phyloP scores from a whole-genome alignment of 2,888 invertebrate genomes.

The Helicoverpa assulta region DNA sequence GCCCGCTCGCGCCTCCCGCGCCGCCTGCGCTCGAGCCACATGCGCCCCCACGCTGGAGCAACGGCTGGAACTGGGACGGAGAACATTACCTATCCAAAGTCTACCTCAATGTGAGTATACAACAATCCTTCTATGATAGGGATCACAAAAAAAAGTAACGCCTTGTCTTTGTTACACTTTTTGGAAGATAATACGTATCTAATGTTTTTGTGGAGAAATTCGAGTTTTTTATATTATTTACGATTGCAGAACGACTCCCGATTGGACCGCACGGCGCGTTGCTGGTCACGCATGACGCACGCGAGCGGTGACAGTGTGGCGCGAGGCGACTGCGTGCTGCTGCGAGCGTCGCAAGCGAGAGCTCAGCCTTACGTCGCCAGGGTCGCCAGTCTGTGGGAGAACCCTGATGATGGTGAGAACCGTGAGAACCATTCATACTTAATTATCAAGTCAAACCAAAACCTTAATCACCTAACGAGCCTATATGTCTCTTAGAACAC shows the following conservation, averaged over 20 bases:
- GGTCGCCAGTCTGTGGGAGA: conserved; percentile 98
- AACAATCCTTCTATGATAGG: too few relatives aligned
- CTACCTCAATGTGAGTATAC: conserved; percentile 95
- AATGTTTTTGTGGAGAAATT: too few relatives aligned
- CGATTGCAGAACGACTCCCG: conserved; percentile 80
- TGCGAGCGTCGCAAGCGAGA: conserved; percentile 96
- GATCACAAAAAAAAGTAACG: too few relatives aligned
- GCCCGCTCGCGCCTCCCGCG: conserved; percentile 62
- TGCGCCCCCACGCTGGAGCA: conserved; percentile 92
- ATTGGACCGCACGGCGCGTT: conserved; percentile 92
- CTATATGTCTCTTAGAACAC: too few relatives aligned
- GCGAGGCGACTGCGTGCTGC: conserved; percentile 97
- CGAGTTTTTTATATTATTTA: neutral
- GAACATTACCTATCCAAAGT: conserved; percentile 95
- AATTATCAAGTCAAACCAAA: neutral
- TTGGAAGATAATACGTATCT: too few relatives aligned
- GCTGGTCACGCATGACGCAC: conserved; percentile 97
- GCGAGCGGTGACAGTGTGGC: conserved; percentile 96
- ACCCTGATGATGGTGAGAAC: conserved; percentile 95
- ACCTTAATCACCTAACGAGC: neutral
- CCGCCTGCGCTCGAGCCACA: conserved; percentile 67
- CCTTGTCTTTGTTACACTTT: too few relatives aligned
- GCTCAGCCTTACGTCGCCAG: conserved; percentile 97
- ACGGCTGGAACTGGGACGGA: conserved; percentile 98
- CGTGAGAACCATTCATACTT: conserved; percentile 45